Base-by-base conservation (phyloP, 2,888 invertebrate genomes). In the Allolobophora icterica region DNA sequence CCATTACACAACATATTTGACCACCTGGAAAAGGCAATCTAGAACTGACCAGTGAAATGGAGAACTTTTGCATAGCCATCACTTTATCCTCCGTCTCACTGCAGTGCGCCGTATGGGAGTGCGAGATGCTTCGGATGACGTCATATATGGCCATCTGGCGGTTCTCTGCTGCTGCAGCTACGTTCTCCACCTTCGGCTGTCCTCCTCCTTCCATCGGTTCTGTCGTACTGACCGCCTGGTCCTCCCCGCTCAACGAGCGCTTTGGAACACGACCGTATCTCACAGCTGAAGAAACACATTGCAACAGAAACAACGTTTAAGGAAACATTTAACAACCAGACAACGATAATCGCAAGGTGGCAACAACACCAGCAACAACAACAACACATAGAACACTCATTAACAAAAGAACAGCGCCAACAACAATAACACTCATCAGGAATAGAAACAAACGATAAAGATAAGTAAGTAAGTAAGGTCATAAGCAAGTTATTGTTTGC, bases 251-350 rank as follows among this genome's bases (percentile, higher is more conserved):
- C 94, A 98, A 97, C 92, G 98, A 97, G 94, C 98, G 96, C 96
- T 99, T 99, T 93, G 99, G 99, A 94, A 98, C 98, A 93, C 99
- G 97, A 93, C 99, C 99, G 96, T 99, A 99, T 95, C 99, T 91
- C 71, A 93, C 93, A 52, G 93, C 93, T 93, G 91, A 19, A 91
- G 42, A 52, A 15, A 89, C 8, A 40, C 3, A 45, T 58, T 58
- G 6, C 58, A 71, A 71, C 21, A 24, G 52, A 52, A 52, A 45
- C 45, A 45, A 45, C 45, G 4, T 45, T 45, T 17, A 45, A 13
- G 19, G 13, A 13, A 45, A 45, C 13, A 13, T 19, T 45, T 17
- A 45, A 45, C 17, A 52, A 71, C 3, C n/a, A 71, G n/a, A 71
- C 71, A 71, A 52, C 24, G 52, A 52, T 24, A 15, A 52, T 1